phyloP scores from a whole-genome alignment of 2,797 vertebrate species.

The Adrianichthys oophorus region DNA sequence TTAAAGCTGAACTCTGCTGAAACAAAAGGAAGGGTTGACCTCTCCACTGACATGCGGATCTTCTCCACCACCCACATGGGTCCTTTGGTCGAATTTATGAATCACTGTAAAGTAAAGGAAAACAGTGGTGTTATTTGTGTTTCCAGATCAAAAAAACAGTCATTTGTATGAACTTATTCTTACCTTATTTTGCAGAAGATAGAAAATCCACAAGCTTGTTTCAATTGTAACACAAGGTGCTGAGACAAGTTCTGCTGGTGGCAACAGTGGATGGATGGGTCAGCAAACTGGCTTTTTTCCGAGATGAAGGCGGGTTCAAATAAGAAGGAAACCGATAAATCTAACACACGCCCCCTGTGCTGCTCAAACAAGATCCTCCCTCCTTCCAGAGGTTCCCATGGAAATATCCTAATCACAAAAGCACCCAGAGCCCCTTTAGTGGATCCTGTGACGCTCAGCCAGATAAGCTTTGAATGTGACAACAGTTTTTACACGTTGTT shows the following conservation, averaged over 20 bases:
- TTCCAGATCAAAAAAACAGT: conserved; percentile 8
- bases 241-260: conserved; percentile 17
- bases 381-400: conserved; percentile 71
- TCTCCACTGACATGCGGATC: conserved; percentile 78
- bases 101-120: conserved; percentile 41
- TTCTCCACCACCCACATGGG: conserved; percentile 81
- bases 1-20: conserved; percentile 73
- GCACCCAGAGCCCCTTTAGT: conserved; percentile 38
- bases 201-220: conserved; percentile 38
- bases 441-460: conserved; percentile 32
- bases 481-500: conserved; percentile 37
- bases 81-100: conserved; percentile 24
- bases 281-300: conserved; percentile 56
- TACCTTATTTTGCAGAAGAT: conserved; percentile 59
- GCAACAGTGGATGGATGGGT: conserved; percentile 38
- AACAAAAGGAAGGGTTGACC: conserved; percentile 70
- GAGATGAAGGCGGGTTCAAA: conserved; percentile 70
- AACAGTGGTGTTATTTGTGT: not conserved
- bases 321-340: conserved; percentile 62
- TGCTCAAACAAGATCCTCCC: conserved; percentile 60
- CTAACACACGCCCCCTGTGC: conserved; percentile 58
- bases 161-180: conserved; percentile 20
- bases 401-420: conserved; percentile 70
- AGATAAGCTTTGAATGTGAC: conserved; percentile 64
- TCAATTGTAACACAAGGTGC: conserved; percentile 6